Evolutionary conservation across 2,113 vertebrate species (phyloP).

Genomic region (Protobothrops mucrosquamatus): DNA sequence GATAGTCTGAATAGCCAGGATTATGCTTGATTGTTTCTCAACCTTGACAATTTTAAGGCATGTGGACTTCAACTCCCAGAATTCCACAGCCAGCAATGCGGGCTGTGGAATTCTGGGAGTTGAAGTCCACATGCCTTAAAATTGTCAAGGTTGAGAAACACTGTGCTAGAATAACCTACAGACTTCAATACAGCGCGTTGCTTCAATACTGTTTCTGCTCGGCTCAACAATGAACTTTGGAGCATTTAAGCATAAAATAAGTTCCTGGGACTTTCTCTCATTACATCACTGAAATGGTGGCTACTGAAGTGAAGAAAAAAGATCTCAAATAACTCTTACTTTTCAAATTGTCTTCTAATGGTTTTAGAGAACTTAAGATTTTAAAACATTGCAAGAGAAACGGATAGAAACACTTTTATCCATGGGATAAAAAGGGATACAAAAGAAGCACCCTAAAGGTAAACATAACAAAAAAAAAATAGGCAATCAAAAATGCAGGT

Average conservation of each 20-base stretch:
- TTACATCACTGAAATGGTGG: neutral
- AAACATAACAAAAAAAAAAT: neutral
- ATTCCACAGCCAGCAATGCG: no score
- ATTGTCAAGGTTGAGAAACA: no score
- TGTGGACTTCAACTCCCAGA: no score
- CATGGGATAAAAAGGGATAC: neutral
- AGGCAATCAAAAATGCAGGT: neutral
- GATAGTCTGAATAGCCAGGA: neutral
- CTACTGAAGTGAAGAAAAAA: neutral
- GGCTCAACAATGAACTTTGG: neutral
- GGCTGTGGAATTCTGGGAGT: no score
- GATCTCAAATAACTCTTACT: neutral
- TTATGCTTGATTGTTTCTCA: neutral
- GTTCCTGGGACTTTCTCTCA: neutral
- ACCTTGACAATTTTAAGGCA: no score
- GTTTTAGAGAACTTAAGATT: neutral
- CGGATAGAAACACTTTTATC: no score
- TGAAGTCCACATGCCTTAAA: no score
- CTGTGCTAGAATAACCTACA: neutral
- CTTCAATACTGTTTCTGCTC: neutral
- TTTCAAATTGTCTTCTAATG: neutral
- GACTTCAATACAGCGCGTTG: neutral
- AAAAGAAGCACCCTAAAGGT: neutral
- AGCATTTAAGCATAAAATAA: neutral
- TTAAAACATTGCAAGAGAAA: neutral